Percentiles rank a stretch among this genome's conserved stretches.
Conservation (phyloP, 2,113 vertebrate species). For the Tragulus kanchil region DNA sequence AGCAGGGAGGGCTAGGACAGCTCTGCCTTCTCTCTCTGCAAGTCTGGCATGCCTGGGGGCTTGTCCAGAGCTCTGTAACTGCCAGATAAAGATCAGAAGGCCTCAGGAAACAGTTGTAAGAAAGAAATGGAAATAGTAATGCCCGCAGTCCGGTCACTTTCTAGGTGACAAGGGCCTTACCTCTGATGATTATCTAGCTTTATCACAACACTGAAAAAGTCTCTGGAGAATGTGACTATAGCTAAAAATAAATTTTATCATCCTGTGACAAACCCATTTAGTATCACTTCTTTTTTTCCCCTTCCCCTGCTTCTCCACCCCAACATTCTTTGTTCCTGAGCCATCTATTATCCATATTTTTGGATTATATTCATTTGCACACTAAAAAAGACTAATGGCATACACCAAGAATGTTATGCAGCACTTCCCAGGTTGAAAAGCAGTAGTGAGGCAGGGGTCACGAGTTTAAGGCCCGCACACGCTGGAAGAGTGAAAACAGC, state of each 20-base stretch:
- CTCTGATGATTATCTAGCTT: slow-evolving; percentile 51
- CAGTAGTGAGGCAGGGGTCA: background rate
- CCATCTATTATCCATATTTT: slow-evolving; percentile 38
- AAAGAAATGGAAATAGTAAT: slow-evolving; percentile 14
- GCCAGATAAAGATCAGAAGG: slow-evolving; percentile 3
- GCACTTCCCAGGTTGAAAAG: background rate
- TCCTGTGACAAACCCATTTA: background rate
- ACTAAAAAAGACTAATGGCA: slow-evolving; percentile 20
- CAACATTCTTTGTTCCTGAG: slow-evolving; percentile 37
- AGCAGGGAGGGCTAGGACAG: background rate
- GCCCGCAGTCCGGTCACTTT: background rate
- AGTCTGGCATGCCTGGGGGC: background rate
- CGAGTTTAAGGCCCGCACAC: background rate
- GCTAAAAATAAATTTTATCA: slow-evolving; percentile 54
- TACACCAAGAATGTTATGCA: slow-evolving; percentile 14
- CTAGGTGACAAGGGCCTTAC: background rate
- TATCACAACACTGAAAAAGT: slow-evolving; percentile 32
- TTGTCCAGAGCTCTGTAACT: slow-evolving; percentile 3
- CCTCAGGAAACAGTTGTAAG: background rate
- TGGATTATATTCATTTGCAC: slow-evolving; percentile 47
- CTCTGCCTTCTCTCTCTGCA: background rate
- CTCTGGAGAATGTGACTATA: slow-evolving; percentile 34
- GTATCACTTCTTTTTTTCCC: slow-evolving; percentile 20
- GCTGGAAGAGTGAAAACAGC: background rate
- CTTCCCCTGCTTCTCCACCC: background rate